These are phyloP conservation scores for Polyommatus icarus DNA, from an alignment of 2,888 invertebrate genomes.

Conservation along the genomic window DNA sequence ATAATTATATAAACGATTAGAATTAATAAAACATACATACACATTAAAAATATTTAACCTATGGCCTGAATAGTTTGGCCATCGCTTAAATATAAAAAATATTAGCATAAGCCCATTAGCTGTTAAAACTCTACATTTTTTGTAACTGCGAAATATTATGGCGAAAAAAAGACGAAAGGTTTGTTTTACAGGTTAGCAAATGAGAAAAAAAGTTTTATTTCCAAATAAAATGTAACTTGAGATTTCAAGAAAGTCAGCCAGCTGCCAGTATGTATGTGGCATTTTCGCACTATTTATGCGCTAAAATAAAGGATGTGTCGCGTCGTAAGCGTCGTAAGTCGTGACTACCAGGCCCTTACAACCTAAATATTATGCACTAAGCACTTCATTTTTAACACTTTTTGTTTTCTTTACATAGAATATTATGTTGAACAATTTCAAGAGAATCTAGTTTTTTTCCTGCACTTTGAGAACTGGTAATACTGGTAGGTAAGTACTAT, in stretches of 20 bases:
- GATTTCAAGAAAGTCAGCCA: no score
- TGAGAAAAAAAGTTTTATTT: no score
- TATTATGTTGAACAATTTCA: not conserved
- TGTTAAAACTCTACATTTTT: no score
- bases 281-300: not conserved
- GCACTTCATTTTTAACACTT: not conserved
- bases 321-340: not conserved
- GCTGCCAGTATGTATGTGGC: no score
- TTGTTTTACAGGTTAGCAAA: no score
- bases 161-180: no score
- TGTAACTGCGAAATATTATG: no score
- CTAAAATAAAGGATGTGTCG: not conserved
- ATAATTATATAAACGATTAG: not conserved
- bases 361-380: not conserved
- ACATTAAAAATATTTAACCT: not conserved
- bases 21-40: not conserved
- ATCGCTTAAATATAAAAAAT: not conserved
- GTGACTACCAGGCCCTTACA: not conserved
- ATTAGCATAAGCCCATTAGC: no score
- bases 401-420: not conserved
- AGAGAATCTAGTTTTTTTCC: not conserved
- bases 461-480: not conserved
- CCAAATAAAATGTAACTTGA: no score
- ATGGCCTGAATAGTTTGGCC: not conserved
- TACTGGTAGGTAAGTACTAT: not conserved